Base-by-base conservation (phyloP, 2,888 invertebrate species). In the Panopea generosa region DNA sequence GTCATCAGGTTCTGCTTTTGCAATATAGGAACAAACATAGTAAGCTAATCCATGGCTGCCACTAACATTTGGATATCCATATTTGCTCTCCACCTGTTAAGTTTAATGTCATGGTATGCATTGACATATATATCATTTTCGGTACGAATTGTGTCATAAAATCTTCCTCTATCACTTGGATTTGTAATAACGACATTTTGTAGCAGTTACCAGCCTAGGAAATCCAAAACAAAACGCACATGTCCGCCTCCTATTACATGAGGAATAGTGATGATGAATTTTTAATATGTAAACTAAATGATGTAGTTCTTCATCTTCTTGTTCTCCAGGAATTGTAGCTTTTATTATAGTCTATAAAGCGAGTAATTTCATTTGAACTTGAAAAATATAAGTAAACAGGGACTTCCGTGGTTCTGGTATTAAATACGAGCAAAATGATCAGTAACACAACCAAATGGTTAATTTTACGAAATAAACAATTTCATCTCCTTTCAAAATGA, bases 11-110 rank as follows among this genome's bases (percentile, higher is more conserved):
- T n/a, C n/a, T n/a, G n/a, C n/a, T n/a, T n/a, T n/a, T n/a, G n/a
- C n/a, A n/a, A n/a, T n/a, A n/a, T 70, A 70, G 9, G n/a, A 47
- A 40, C 70, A 70, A 6, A 62, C 70, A 47, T 70, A 70, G 45
- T 61, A 62, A 33, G 70, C 70, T 7, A 27, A 47, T 22, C 62
- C 60, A 40, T 55, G 40, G 26, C 38, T 47, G 33, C 27, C 45
- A 27, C 56, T 60, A 2, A 70, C 56, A 70, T 38, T 40, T 70
- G 70, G 38, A 70, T 70, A 33, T 70, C 70, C 70, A 70, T 70
- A 27, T 60, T 47, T 7, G 27, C 4, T 62, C 29, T 2, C n/a
- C n/a, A n/a, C n/a, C n/a, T n/a, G n/a, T n/a, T n/a, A n/a, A n/a
- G n/a, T n/a, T n/a, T n/a, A n/a, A 50, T 22, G n/a, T 49, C 40